Evolutionary conservation across 2,113 vertebrate species (phyloP), one percentile per base, ranked within the genome.

Genomic region (Carassius gibelio): DNA sequence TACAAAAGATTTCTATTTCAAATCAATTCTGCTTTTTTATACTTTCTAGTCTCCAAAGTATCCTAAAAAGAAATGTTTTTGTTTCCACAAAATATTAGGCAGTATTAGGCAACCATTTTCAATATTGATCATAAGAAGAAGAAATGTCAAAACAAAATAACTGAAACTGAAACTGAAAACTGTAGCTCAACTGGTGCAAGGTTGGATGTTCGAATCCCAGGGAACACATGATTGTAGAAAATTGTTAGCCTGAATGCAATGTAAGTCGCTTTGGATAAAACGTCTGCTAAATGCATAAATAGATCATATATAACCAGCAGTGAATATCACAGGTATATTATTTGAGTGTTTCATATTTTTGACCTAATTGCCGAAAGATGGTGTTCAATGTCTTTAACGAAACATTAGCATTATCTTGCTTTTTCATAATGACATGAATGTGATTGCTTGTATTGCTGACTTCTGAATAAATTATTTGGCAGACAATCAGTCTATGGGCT

Each of bases 401-500:
- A 74, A 14, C 13, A 2, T 38, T 74, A 71, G 17, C 34, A 5
- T 71, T 38, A 52, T 75, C 0, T 80, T 72, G 7, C 15, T 5
- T 50, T 69, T 14, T 11, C 50, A 59, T 50, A 42, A n/a, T 5
- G 19, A 5, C 8, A 23, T 36, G 55, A 21, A 36, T 71, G 21
- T 71, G 17, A 80, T 23, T 30, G 17, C 21, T 55, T 72, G 38
- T 62, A 17, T 71, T 23, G 48, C 71, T 15, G 19, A 36, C 36
- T 2, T 45, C 19, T 48, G 11, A 48, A 23, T 21, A 5, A 57
- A 45, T 64, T n/a, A 11, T 69, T 7, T 23, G 10, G n/a, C 23
- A 94, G 93, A 92, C 86, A 89, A 81, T 89, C 89, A 77, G 94
- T 94, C 91, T 95, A 95, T 95, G 95, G 95, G 95, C 94, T 95